Evolutionary conservation across 2,888 invertebrate species (phyloP).

Genomic region (Tanypteryx hageni): DNA sequence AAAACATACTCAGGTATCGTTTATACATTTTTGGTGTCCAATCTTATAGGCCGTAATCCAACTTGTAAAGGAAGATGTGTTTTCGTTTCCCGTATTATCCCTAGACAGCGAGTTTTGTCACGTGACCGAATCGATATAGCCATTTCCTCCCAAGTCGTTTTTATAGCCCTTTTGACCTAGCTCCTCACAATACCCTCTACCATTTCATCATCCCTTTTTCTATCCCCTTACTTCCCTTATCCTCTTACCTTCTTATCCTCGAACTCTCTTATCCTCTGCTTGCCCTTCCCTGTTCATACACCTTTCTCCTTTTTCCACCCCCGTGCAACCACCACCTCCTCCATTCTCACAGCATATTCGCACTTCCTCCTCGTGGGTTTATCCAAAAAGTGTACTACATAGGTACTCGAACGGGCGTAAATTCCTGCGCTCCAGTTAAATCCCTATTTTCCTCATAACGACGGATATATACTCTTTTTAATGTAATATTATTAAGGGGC

Average conservation of each 20-base stretch:
- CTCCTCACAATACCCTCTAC: not conserved
- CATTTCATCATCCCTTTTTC: not conserved
- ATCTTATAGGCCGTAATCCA: no score
- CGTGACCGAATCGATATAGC: conserved; percentile 29
- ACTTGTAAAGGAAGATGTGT: no score
- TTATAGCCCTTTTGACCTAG: conserved; percentile 30
- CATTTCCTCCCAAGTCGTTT: conserved; percentile 31
- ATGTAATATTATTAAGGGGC: no score
- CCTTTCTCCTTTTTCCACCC: not conserved
- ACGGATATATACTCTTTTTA: no score
- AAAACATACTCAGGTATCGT: no score
- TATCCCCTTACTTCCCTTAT: not conserved
- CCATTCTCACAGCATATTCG: not conserved
- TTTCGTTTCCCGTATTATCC: not conserved
- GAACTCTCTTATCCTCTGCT: not conserved
- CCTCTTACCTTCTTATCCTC: not conserved
- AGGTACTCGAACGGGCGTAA: no score
- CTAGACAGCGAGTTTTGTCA: not conserved
- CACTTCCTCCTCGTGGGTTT: no score
- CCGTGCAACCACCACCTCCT: not conserved
- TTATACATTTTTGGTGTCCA: no score
- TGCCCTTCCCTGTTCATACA: not conserved
- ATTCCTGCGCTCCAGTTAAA: no score
- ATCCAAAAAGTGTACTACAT: no score
- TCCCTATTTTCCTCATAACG: no score